Evolutionary conservation across 1,140 invertebrate genomes (phyloP), one percentile per base, ranked within the genome.

Genomic region (Centruroides sculpturatus): DNA sequence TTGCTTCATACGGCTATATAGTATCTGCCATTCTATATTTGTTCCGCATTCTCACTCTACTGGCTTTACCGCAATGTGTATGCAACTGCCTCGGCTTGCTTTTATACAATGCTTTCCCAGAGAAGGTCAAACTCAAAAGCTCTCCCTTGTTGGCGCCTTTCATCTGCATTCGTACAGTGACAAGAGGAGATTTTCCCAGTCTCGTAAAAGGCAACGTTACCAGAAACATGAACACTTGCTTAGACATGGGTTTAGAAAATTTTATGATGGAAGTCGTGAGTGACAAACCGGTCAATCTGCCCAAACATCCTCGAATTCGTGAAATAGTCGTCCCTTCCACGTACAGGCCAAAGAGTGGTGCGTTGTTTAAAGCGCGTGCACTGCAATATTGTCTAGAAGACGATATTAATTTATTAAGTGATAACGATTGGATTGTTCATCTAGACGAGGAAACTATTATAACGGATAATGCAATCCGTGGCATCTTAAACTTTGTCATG

Each of bases 201-300:
- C 75, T 98, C 55, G 92, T 98, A 0, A 83, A 84, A 71, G 82
- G 81, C 52, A 98, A 97, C 80, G 88, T 98, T 1, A 70, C 71
- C 52, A 80, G 86, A 60, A 99, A 99, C 73, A 82, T 97, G 73
- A 85, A 89, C 66, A 86, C 84, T 54, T 98, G 94, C 71, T 75
- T 85, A 56, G 85, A 91, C 70, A 85, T 89, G 5, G 93, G 93
- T 6, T 74, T 98, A 50, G 91, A 97, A 73, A 96, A 98, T 73
- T 99, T 96, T 71, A 83, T 97, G 61, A 87, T 98, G 67, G 93
- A 98, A 80, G 92, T 98, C 34, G 94, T 98, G 0, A 95, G 92
- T 10, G 95, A 98, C 71, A 94, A 92, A 85, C 65, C 72, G 92
- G 47, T 76, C 10, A 67, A 71, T 59, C 75, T 84, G 2, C 76